A percentile compares a stretch with the other conserved stretches of the same genome.
phyloP scores from a whole-genome alignment of 37 sponge, comb jelly and placozoan genomes.

The Ephydatia muelleri region DNA sequence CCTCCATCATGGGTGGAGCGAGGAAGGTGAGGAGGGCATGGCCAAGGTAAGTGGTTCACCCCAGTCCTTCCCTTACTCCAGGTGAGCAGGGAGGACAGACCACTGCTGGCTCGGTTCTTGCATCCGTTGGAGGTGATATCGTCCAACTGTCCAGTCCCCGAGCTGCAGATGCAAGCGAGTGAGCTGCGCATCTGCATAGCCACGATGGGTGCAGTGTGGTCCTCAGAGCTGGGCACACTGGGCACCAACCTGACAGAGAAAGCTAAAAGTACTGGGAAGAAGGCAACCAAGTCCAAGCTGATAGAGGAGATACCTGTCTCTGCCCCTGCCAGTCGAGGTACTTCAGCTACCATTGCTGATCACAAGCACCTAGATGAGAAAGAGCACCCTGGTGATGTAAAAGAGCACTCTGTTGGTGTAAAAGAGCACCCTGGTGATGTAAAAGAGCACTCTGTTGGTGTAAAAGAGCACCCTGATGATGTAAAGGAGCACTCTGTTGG shows the following conservation, averaged over 20 bases:
- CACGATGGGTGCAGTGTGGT: slow-evolving; percentile 82
- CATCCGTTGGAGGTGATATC: slow-evolving; percentile 37
- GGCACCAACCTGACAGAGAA: background rate
- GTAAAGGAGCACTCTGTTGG: background rate
- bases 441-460: background rate
- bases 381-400: background rate
- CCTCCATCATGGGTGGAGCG: slow-evolving; percentile 44
- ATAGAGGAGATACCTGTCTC: too few relatives aligned
- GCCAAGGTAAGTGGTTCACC: too few relatives aligned
- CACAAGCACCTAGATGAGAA: background rate
- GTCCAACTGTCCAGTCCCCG: slow-evolving; percentile 36
- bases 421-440: background rate
- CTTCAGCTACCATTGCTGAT: too few relatives aligned
- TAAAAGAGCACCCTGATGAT: background rate
- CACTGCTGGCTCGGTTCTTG: slow-evolving; percentile 31
- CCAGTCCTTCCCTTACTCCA: background rate
- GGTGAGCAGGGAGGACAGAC: slow-evolving; percentile 28
- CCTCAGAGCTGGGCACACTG: slow-evolving; percentile 10
- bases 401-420: background rate
- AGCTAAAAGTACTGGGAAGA: background rate
- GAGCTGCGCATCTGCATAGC: slow-evolving; percentile 78
- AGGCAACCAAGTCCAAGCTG: too few relatives aligned
- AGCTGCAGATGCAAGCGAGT: slow-evolving; percentile 44
- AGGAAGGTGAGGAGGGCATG: slow-evolving; percentile 9
- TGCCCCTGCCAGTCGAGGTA: too few relatives aligned